phyloP scores from a whole-genome alignment of 2,113 vertebrate species.

The Gambusia affinis region DNA sequence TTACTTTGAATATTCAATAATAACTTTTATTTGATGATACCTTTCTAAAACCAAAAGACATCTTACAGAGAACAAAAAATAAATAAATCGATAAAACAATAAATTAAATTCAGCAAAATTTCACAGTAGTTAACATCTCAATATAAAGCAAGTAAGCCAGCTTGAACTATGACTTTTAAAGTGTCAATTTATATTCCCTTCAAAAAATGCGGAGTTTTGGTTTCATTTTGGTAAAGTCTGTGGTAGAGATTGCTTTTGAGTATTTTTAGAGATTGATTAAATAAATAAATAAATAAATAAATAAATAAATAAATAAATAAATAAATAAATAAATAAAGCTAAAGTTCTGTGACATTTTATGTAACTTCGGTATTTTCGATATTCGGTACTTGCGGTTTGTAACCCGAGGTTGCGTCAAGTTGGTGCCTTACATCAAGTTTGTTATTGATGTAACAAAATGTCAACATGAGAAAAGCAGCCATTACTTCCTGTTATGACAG shows the following conservation, averaged over 20 bases:
- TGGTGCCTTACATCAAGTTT: neutral
- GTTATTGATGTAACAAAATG: neutral
- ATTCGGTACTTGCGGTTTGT: neutral
- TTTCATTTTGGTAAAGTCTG: neutral
- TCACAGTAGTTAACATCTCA: too few relatives aligned
- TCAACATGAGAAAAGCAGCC: slow-evolving; percentile 30
- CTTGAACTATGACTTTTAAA: too few relatives aligned
- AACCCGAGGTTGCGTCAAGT: neutral
- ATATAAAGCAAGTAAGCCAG: too few relatives aligned
- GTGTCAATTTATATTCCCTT: too few relatives aligned
- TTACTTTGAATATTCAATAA: too few relatives aligned
- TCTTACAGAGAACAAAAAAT: too few relatives aligned
- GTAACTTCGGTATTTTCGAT: neutral
- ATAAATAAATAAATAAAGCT: neutral
- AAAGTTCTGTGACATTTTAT: neutral
- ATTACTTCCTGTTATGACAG: slow-evolving; percentile 59
- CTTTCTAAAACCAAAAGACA: too few relatives aligned
- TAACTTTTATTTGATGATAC: too few relatives aligned
- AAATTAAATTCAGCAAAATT: too few relatives aligned
- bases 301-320: too few relatives aligned
- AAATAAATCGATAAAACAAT: too few relatives aligned
- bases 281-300: too few relatives aligned
- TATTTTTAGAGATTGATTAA: neutral
- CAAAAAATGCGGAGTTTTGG: neutral
- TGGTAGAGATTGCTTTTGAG: neutral